Conservation (phyloP, 30 jellyfish, hydroid and myxozoan species). For the Clytia hemisphaerica region DNA sequence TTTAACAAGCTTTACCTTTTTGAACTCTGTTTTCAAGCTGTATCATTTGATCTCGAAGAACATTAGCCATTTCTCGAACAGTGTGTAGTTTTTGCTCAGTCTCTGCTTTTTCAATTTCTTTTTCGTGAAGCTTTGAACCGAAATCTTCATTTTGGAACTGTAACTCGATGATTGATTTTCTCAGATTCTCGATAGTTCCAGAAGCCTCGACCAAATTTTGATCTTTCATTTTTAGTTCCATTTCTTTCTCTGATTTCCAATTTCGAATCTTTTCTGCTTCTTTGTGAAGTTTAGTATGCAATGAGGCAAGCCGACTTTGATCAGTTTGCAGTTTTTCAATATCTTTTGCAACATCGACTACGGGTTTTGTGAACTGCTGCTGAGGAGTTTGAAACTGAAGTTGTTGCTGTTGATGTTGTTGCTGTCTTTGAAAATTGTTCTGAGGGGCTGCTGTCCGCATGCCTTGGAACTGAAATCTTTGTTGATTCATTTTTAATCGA, state of each 20-base stretch:
- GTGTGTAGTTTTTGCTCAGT: conserved; percentile 64
- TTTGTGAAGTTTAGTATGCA: conserved; percentile 79
- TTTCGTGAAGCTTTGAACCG: conserved; percentile 69
- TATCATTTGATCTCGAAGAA: conserved; percentile 70
- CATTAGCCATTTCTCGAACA: conserved; percentile 84
- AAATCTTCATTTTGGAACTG: conserved; percentile 75
- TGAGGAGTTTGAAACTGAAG: conserved; percentile 25
- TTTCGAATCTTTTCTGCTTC: conserved; percentile 92
- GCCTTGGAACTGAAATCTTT: background rate
- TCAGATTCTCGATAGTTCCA: conserved; percentile 68
- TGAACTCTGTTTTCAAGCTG: conserved; percentile 52
- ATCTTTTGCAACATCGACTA: conserved; percentile 53
- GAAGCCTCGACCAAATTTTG: conserved; percentile 60
- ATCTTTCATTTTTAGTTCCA: conserved; percentile 69
- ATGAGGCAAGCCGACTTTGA: conserved; percentile 48
- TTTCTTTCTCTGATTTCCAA: conserved; percentile 82
- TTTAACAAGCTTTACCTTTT: conserved; percentile 54
- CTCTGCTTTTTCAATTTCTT: conserved; percentile 61
- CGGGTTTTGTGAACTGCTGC: conserved; percentile 45
- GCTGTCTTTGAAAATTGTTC: conserved; percentile 1
- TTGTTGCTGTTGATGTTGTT: background rate
- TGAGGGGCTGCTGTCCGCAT: conserved; percentile 8
- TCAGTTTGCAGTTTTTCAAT: conserved; percentile 29
- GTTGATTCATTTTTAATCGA: background rate
- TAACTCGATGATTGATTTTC: conserved; percentile 82